Evolutionary conservation across 2,113 vertebrate genomes (phyloP), one percentile per base, ranked within the genome.

Genomic region (Furnarius figulus): DNA sequence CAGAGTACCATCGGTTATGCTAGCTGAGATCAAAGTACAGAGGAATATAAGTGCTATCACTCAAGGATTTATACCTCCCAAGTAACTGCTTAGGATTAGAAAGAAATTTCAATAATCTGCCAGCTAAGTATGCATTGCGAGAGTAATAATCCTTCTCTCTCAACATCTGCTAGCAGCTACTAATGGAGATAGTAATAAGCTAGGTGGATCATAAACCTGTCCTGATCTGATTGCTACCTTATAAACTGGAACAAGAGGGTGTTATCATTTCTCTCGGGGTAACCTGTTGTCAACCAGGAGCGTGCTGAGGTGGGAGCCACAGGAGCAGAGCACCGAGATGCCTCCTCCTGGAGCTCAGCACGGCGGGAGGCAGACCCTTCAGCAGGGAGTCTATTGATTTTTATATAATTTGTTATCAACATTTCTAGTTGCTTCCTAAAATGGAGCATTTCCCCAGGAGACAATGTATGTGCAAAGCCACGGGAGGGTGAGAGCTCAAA

Each of bases 61-160:
- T 93, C 83, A 71, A 72, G 88, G 93, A 77, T 93, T 96, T 96
- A 90, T 75, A 85, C 96, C 76, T 96, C 93, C 88, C 93, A 94
- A 93, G 90, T 86, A 95, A 94, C 92, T 93, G 8, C 88, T 94
- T 75, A 90, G 93, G 90, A 95, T 95, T 95, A 97, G 86, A 85
- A 90, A 89, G 79, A 97, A 90, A 95, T 97, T 96, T 97, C 93
- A 93, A 84, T 97, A 96, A 92, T 93, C 93, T 94, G 84, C 82
- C 74, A 61, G 87, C 93, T 95, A 91, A 93, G 82, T 86, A 84
- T 37, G 85, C 87, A 91, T 33, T 85, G 81, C 35, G n/a, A 97
- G 94, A 92, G 90, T 79, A 96, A 96, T 97, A 95, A 97, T 96
- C 93, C 84, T 91, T 13, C 82, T 93, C 87, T 77, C 68, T 83